phyloP scores from a whole-genome alignment of 2,797 vertebrate species.

The Cetoscarus ocellatus region DNA sequence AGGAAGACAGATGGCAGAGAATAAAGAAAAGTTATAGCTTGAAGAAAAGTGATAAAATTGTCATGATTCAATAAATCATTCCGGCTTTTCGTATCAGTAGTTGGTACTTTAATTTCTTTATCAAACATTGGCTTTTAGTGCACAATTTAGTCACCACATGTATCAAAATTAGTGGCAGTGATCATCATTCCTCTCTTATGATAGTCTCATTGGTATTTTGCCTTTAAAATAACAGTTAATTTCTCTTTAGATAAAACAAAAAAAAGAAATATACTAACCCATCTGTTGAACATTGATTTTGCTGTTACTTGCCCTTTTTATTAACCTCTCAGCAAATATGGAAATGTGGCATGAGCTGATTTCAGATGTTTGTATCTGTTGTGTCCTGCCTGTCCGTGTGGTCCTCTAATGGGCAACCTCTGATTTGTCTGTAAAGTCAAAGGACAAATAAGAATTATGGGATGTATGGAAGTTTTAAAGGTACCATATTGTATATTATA shows the following conservation, averaged over 20 bases:
- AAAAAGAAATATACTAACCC: background rate
- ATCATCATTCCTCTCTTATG: conserved; percentile 48
- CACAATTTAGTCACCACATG: conserved; percentile 29
- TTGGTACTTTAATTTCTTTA: conserved; percentile 45
- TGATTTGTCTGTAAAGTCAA: no score
- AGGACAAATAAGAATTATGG: no score
- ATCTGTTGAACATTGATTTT: background rate
- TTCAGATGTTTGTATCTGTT: no score
- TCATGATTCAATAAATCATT: conserved; percentile 50
- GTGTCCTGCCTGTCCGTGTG: no score
- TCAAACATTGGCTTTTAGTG: conserved; percentile 29
- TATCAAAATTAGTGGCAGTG: conserved; percentile 40
- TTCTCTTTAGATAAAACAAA: conserved; percentile 9
- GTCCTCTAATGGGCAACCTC: no score
- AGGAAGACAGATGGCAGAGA: conserved; percentile 15
- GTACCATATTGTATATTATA: no score
- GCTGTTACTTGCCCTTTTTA: no score
- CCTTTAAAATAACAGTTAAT: conserved; percentile 22
- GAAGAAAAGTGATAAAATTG: conserved; percentile 38
- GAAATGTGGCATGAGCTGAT: no score
- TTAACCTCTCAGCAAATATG: no score
- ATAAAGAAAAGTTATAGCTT: conserved; percentile 18
- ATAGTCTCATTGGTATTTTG: conserved; percentile 1
- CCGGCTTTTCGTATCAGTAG: conserved; percentile 32
- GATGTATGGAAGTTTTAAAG: no score